Percentiles rank a stretch among this genome's conserved stretches.
phyloP scores from a whole-genome alignment of 2,888 invertebrate species.

The Platycnemis pennipes region DNA sequence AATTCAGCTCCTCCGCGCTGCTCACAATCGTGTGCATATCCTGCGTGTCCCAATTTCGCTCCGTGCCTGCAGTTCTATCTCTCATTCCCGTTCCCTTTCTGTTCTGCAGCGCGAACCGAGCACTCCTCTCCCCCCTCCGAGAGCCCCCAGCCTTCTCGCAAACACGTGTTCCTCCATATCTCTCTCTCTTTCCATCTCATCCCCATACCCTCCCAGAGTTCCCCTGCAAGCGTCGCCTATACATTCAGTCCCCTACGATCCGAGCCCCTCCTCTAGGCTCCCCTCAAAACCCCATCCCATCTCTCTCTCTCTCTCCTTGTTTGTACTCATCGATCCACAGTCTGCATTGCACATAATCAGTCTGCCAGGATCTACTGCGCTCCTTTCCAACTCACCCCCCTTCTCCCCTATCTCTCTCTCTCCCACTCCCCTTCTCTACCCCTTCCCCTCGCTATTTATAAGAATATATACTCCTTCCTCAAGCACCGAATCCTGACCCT shows the following conservation, averaged over 20 bases:
- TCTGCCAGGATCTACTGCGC: constrained; percentile 57
- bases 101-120: neutral
- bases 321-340: constrained; percentile 57
- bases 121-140: neutral
- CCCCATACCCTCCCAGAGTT: neutral
- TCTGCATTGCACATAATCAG: constrained; percentile 64
- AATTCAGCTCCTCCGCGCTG: neutral
- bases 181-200: neutral
- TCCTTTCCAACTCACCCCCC: neutral
- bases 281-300: neutral
- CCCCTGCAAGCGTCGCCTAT: constrained; percentile 18
- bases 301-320: constrained; percentile 23
- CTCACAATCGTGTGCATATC: neutral
- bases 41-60: constrained; percentile 1
- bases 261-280: neutral
- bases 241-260: constrained; percentile 25
- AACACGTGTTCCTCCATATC: neutral
- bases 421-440: too few species aligned
- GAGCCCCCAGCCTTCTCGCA: neutral
- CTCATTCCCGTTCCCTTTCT: neutral
- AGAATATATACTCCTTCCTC: neutral
- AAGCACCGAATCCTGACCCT: neutral
- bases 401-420: neutral
- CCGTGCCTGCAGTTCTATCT: neutral
- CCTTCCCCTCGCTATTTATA: neutral